phyloP scores from a whole-genome alignment of 2,797 vertebrate species.

The Scolopax bukidnonensis region DNA sequence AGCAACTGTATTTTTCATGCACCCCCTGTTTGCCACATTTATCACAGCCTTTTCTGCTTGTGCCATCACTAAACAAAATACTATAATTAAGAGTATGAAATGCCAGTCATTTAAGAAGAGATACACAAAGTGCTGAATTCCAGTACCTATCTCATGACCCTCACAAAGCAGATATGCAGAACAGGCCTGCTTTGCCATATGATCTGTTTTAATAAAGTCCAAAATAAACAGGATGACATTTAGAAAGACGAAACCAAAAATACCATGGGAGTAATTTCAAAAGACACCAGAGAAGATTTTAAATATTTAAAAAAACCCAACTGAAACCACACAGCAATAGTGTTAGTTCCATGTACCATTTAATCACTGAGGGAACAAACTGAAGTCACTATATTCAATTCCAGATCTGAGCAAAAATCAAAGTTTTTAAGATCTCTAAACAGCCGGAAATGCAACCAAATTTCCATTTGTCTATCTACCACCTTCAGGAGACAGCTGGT shows the following conservation, averaged over 20 bases:
- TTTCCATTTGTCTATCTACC: neutral
- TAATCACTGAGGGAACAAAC: neutral
- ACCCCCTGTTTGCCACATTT: neutral
- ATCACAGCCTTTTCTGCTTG: neutral
- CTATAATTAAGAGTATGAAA: neutral
- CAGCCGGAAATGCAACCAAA: neutral
- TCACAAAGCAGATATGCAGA: neutral
- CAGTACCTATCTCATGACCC: neutral
- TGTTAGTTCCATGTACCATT: neutral
- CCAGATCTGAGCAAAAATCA: neutral
- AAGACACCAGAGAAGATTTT: neutral
- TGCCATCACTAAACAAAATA: neutral
- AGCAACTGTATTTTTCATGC: neutral
- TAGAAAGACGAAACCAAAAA: slow-evolving; percentile 46
- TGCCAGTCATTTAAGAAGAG: neutral
- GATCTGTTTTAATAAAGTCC: slow-evolving; percentile 11
- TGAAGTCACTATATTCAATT: neutral
- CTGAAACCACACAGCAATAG: neutral
- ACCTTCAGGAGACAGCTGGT: neutral
- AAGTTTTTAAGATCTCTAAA: neutral
- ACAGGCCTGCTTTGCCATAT: neutral
- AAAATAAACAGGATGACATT: slow-evolving; percentile 61
- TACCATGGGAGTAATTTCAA: slow-evolving; percentile 11
- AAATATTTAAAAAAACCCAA: neutral
- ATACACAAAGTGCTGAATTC: neutral